phyloP scores from a whole-genome alignment of 1,140 invertebrate species.

The Drosophila murphyi region DNA sequence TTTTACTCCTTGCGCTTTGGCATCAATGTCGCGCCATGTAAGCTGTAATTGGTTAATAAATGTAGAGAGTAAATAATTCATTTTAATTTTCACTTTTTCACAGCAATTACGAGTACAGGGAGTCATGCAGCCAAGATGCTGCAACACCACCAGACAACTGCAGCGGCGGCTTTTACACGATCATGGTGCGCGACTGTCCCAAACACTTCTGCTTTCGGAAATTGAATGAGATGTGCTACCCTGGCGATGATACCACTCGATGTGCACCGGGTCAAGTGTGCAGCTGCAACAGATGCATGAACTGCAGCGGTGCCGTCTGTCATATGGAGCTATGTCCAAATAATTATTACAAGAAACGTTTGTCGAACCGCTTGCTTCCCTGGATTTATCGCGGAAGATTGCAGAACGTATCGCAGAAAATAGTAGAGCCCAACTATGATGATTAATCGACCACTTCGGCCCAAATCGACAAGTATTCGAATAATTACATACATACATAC shows the following conservation, averaged over 20 bases:
- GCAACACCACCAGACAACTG: neutral
- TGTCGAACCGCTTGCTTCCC: neutral
- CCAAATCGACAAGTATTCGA: neutral
- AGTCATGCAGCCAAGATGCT: neutral
- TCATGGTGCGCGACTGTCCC: neutral
- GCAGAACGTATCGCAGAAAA: neutral
- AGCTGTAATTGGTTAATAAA: neutral
- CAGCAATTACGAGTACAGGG: neutral
- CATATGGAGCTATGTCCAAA: neutral
- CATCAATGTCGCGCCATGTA: neutral
- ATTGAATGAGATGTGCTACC: neutral
- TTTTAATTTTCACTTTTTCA: neutral
- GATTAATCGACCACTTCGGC: neutral
- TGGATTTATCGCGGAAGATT: neutral
- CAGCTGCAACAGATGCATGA: neutral
- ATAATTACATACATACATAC: neutral
- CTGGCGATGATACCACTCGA: neutral
- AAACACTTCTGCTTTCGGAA: neutral
- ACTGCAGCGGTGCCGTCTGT: neutral
- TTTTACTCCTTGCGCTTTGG: neutral
- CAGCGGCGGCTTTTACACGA: neutral
- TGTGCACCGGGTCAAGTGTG: neutral
- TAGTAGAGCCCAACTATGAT: neutral
- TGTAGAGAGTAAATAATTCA: neutral
- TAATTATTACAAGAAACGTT: neutral